These are phyloP conservation scores for Cyclina sinensis DNA, from an alignment of 1,140 invertebrate genomes.

Conservation along the genomic window DNA sequence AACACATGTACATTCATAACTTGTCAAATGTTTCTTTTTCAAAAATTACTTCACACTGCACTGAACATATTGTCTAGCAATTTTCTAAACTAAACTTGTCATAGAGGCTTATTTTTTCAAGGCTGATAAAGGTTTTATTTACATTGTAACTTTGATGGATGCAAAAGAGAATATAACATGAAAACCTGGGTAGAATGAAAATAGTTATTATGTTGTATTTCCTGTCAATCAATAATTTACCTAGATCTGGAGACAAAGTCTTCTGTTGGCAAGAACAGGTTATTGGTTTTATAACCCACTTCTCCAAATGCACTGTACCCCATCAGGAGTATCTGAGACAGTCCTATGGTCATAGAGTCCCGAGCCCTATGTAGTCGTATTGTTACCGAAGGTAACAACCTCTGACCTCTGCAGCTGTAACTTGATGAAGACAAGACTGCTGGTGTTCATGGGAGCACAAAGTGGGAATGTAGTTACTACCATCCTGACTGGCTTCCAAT, in stretches of 20 bases:
- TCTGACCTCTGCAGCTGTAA: conserved; percentile 93
- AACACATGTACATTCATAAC: too few species aligned
- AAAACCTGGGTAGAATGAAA: too few species aligned
- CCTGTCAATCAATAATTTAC: conserved; percentile 67
- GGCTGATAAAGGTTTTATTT: too few species aligned
- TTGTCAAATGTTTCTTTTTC: too few species aligned
- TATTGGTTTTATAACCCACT: conserved; percentile 85
- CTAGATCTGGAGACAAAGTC: conserved; percentile 83
- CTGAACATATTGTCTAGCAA: too few species aligned
- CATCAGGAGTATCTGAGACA: conserved; percentile 95
- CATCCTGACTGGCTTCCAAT: conserved; percentile 91
- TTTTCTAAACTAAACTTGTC: too few species aligned
- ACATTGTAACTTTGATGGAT: too few species aligned
- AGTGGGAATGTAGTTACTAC: conserved; percentile 89
- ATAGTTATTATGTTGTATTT: too few species aligned
- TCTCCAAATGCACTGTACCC: conserved; percentile 93
- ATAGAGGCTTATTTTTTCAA: too few species aligned
- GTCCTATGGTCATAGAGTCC: conserved; percentile 94
- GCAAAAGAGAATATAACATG: too few species aligned
- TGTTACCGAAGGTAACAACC: conserved; percentile 89
- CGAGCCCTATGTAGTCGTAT: conserved; percentile 93
- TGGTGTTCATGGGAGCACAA: conserved; percentile 92
- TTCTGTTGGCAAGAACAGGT: conserved; percentile 81
- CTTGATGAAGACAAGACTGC: conserved; percentile 94
- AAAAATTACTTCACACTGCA: too few species aligned